Evolutionary conservation across 2,888 invertebrate genomes (phyloP).

Genomic region (Synergus japonicus): DNA sequence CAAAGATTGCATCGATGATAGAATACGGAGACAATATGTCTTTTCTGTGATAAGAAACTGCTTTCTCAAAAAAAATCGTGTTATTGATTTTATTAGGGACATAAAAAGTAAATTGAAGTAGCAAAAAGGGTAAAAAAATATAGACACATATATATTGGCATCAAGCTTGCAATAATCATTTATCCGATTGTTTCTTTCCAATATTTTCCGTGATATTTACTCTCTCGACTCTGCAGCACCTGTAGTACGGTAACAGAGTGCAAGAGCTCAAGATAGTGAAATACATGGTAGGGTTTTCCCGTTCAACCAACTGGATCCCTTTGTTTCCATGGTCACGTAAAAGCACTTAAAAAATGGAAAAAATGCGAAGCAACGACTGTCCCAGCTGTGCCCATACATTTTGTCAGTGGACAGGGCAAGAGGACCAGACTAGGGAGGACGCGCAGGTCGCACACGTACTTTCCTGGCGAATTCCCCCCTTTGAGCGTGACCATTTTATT

Average conservation of each 20-base stretch:
- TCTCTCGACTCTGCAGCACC: constrained; percentile 39
- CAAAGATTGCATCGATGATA: not conserved
- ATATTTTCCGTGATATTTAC: constrained; percentile 50
- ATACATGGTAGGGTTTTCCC: constrained; percentile 15
- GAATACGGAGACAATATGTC: not conserved
- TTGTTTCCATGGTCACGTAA: constrained; percentile 56
- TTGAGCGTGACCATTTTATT: constrained; percentile 67
- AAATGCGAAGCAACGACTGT: constrained; percentile 63
- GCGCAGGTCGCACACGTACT: constrained; percentile 18
- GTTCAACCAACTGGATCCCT: constrained; percentile 43
- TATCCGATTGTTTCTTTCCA: not conserved
- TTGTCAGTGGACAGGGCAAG: constrained; percentile 43
- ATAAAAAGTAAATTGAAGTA: not conserved
- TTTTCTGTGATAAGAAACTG: not conserved
- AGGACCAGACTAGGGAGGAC: constrained; percentile 22
- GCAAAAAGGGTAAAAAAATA: too few relatives aligned
- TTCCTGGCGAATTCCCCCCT: constrained; percentile 61
- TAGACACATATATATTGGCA: too few relatives aligned
- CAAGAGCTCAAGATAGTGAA: not conserved
- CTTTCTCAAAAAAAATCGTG: not conserved
- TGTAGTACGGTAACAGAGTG: not conserved
- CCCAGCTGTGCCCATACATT: constrained; percentile 64
- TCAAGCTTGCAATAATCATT: not conserved
- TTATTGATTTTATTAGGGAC: not conserved
- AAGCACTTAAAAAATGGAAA: constrained; percentile 69